phyloP scores from a whole-genome alignment of 1,140 invertebrate species.

The Bilobella aurantiaca region DNA sequence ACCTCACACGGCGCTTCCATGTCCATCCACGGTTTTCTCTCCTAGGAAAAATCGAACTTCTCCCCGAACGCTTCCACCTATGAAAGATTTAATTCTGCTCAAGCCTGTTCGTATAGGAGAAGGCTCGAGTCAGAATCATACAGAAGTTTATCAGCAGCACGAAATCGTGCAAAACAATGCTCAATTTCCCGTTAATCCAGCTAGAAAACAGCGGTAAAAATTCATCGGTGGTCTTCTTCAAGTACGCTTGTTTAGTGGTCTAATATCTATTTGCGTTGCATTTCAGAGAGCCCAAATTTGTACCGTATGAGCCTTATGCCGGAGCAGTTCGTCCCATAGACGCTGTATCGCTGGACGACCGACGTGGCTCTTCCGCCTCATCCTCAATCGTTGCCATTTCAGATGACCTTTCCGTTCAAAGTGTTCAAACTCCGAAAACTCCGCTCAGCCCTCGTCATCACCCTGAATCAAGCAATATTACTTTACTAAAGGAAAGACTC shows the following conservation, averaged over 20 bases:
- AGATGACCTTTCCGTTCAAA: background rate
- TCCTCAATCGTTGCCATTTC: background rate
- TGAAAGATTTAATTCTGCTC: background rate
- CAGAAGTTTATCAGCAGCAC: background rate
- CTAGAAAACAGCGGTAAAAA: background rate
- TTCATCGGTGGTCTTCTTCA: background rate
- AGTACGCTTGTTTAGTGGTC: background rate
- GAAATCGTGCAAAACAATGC: background rate
- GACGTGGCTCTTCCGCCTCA: background rate
- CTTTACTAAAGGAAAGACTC: constrained; percentile 28
- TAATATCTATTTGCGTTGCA: too few species aligned
- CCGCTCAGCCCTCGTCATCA: constrained; percentile 3
- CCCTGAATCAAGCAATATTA: background rate
- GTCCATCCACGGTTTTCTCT: too few species aligned
- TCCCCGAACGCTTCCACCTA: background rate
- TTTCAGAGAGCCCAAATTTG: constrained; percentile 31
- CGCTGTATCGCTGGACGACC: background rate
- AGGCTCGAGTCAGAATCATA: background rate
- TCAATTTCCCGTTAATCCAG: background rate
- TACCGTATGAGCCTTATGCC: constrained; percentile 33
- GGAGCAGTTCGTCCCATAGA: constrained; percentile 23
- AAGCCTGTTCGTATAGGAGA: background rate
- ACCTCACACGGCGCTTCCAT: too few species aligned
- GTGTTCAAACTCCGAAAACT: background rate
- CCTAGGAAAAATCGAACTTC: background rate